Percentiles rank a stretch among this genome's conserved stretches.
phyloP scores from a whole-genome alignment of 2,888 invertebrate species.

The Charanyca ferruginea region DNA sequence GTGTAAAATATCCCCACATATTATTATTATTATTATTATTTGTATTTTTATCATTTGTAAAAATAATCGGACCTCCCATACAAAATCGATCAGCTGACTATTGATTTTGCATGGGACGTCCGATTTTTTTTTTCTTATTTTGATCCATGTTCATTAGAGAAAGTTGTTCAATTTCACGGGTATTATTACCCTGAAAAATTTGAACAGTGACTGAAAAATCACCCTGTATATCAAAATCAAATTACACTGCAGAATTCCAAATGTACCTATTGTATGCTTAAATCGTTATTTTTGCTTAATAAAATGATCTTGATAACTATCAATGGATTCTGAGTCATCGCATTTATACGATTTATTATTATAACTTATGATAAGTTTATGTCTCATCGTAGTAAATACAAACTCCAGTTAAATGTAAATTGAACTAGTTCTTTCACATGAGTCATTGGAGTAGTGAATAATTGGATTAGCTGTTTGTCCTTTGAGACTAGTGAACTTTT shows the following conservation, averaged over 20 bases:
- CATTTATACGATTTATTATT: slow-evolving; percentile 14
- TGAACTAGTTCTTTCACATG: slow-evolving; percentile 12
- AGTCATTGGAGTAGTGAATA: slow-evolving; percentile 30
- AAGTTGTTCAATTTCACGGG: no score
- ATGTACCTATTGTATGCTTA: slow-evolving; percentile 12
- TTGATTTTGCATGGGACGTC: no score
- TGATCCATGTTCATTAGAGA: no score
- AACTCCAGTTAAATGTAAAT: slow-evolving; percentile 34
- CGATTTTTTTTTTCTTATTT: no score
- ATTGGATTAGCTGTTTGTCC: neutral
- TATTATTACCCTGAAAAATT: no score
- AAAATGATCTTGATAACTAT: slow-evolving; percentile 44
- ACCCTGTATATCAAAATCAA: neutral
- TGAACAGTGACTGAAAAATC: no score
- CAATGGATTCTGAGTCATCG: slow-evolving; percentile 59
- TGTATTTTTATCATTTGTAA: no score
- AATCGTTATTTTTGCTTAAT: slow-evolving; percentile 19
- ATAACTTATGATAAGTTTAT: slow-evolving; percentile 35
- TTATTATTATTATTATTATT: no score
- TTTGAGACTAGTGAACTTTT: slow-evolving; percentile 4
- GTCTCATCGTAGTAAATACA: slow-evolving; percentile 16
- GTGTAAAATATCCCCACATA: no score
- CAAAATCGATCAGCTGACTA: no score
- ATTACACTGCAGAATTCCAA: neutral
- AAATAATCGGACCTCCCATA: no score